phyloP scores from a whole-genome alignment of 2,888 invertebrate species.

The Athripsodes cinereus region DNA sequence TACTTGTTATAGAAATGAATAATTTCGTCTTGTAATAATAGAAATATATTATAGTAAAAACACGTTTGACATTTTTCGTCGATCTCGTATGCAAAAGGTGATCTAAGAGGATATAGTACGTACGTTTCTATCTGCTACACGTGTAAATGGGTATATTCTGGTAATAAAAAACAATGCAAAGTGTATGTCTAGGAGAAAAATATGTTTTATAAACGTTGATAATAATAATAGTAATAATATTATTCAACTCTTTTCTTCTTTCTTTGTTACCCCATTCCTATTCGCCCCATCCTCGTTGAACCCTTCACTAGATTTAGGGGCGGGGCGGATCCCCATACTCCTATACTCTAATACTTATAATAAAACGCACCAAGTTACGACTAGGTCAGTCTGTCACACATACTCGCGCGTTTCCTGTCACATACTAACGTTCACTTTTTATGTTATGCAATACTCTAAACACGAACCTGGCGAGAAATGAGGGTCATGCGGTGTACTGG shows the following conservation, averaged over 20 bases:
- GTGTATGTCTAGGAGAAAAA: no score
- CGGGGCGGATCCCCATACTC: background rate
- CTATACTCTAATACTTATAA: background rate
- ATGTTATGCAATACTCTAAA: background rate
- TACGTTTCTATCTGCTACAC: no score
- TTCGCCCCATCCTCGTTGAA: background rate
- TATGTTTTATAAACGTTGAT: background rate
- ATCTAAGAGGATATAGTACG: no score
- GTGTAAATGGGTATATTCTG: no score
- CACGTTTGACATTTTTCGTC: no score
- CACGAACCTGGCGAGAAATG: background rate
- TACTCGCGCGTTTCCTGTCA: constrained; percentile 9
- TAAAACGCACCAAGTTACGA: constrained; percentile 3
- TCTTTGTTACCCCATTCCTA: background rate
- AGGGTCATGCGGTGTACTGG: background rate
- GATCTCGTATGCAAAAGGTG: no score
- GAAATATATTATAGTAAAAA: no score
- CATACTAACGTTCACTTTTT: constrained; percentile 10
- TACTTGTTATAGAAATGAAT: no score
- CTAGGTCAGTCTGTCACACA: constrained; percentile 9
- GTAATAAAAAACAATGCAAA: background rate
- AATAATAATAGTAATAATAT: background rate
- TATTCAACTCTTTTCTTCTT: background rate
- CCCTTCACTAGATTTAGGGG: background rate
- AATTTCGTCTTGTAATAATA: no score